Evolutionary conservation across 2,888 invertebrate species (phyloP).

Genomic region (Crossocerus cetratus): DNA sequence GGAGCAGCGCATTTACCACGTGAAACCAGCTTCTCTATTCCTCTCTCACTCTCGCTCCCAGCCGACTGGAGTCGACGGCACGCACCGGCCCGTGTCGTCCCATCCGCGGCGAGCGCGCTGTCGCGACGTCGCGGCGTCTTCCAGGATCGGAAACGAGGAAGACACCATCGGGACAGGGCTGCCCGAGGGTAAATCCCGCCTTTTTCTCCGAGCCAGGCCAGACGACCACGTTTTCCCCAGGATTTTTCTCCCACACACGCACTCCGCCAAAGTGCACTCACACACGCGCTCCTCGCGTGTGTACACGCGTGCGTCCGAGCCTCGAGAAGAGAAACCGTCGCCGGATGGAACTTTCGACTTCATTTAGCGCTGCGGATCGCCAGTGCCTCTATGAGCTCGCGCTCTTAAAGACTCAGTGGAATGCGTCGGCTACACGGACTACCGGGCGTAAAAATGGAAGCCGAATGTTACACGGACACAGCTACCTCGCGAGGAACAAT

Average conservation of each 20-base stretch:
- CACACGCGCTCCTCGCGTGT: not conserved
- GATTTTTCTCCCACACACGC: not conserved
- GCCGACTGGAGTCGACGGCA: no score
- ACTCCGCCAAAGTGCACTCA: no score
- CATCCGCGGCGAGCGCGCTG: no score
- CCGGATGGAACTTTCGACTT: conserved; percentile 1
- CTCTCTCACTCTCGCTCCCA: no score
- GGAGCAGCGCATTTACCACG: no score
- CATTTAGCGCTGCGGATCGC: not conserved
- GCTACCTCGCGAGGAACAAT: not conserved
- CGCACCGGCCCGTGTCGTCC: no score
- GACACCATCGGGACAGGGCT: not conserved
- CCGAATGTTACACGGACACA: not conserved
- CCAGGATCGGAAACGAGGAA: not conserved
- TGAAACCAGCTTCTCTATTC: no score
- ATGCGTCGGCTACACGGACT: not conserved
- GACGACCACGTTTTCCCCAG: not conserved
- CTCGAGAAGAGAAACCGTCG: conserved; percentile 3
- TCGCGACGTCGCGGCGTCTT: no score
- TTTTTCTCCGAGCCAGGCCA: not conserved
- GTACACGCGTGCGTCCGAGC: not conserved
- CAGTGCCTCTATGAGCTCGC: no score
- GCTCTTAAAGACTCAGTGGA: no score
- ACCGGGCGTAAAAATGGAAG: not conserved
- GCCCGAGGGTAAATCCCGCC: not conserved